Percentiles rank a stretch among this genome's conserved stretches.
Conservation (phyloP, 2,797 vertebrate species). For the Pagetopsis macropterus region DNA sequence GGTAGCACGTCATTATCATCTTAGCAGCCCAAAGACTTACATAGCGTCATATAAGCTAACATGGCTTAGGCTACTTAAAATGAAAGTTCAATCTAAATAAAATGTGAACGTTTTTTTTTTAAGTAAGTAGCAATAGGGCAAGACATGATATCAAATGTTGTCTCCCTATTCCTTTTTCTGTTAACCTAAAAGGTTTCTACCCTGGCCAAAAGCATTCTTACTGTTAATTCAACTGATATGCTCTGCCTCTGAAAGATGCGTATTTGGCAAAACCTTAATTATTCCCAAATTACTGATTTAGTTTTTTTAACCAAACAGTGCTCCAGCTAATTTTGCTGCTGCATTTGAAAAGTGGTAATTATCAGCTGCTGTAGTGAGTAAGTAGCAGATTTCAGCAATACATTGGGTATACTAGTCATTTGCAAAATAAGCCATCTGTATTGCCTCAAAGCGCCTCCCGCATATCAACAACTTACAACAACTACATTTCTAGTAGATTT, state of each 20-base stretch:
- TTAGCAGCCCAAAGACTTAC: no score
- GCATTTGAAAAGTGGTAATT: not conserved
- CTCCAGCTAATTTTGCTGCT: slow-evolving; percentile 17
- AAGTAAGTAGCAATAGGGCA: not conserved
- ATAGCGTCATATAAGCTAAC: no score
- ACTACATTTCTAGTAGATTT: slow-evolving; percentile 7
- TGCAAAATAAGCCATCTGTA: slow-evolving; percentile 35
- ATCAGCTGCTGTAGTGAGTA: not conserved
- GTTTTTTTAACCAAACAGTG: no score
- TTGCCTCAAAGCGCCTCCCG: slow-evolving; percentile 40
- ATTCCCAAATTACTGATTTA: no score
- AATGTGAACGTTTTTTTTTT: not conserved
- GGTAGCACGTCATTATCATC: no score
- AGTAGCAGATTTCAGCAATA: slow-evolving; percentile 11
- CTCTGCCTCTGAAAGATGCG: not conserved
- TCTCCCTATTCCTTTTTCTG: not conserved
- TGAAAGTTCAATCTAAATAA: not conserved
- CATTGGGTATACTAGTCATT: slow-evolving; percentile 12
- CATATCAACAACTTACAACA: slow-evolving; percentile 17
- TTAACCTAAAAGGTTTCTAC: not conserved
- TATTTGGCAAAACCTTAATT: no score
- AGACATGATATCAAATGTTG: no score
- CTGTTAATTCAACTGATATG: no score
- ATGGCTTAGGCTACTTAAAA: not conserved
- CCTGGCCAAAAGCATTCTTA: not conserved